phyloP scores from a whole-genome alignment of 1,140 invertebrate genomes.

The Cotesia glomerata region DNA sequence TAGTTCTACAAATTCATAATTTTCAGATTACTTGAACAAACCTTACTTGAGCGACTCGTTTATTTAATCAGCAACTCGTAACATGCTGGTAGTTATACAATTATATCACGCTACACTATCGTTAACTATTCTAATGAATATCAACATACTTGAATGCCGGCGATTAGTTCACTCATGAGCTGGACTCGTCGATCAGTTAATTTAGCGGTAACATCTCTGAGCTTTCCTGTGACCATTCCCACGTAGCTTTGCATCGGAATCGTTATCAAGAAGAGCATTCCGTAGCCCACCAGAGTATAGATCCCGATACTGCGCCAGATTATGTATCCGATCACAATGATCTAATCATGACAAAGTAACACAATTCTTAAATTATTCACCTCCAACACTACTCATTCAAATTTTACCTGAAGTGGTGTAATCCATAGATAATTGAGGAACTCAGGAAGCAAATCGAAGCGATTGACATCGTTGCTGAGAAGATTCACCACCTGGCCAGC shows the following conservation, averaged over 20 bases:
- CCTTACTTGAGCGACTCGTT: too few relatives aligned
- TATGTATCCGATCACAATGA: slow-evolving; percentile 64
- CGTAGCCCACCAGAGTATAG: slow-evolving; percentile 75
- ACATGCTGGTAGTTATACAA: too few relatives aligned
- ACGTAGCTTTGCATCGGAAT: slow-evolving; percentile 73
- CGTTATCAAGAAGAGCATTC: slow-evolving; percentile 66
- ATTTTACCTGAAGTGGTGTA: slow-evolving; percentile 55
- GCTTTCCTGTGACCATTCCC: slow-evolving; percentile 62
- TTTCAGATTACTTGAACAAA: too few relatives aligned
- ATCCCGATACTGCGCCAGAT: slow-evolving; percentile 74
- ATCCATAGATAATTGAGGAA: slow-evolving; percentile 64
- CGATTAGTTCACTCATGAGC: slow-evolving; percentile 81
- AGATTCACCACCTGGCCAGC: slow-evolving; percentile 85
- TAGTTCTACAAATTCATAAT: too few relatives aligned
- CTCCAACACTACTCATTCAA: neutral
- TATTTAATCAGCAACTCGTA: too few relatives aligned
- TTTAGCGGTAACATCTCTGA: slow-evolving; percentile 67
- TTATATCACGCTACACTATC: neutral
- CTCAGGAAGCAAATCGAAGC: slow-evolving; percentile 65
- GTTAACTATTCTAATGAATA: slow-evolving; percentile 12
- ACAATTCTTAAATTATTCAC: neutral
- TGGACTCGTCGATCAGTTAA: slow-evolving; percentile 76
- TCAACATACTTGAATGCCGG: slow-evolving; percentile 69
- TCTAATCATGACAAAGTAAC: slow-evolving; percentile 44
- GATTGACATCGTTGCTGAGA: slow-evolving; percentile 78